A percentile compares a stretch with the other conserved stretches of the same genome.
Conservation (phyloP, 2,113 vertebrate genomes). For the Phyllopteryx taeniolatus region DNA sequence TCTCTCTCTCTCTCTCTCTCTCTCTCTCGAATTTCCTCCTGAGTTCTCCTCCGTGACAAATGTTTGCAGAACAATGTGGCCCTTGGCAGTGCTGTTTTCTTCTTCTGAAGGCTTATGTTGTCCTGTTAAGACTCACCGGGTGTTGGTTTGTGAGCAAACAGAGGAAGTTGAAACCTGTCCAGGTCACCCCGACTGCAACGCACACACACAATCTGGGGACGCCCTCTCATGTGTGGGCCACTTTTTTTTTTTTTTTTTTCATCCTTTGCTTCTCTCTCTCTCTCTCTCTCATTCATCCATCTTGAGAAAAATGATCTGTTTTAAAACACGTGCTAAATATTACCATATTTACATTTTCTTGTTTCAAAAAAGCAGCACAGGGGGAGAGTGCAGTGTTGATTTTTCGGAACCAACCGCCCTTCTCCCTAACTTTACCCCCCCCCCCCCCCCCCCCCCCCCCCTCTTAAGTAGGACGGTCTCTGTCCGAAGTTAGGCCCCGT, state of each 20-base stretch:
- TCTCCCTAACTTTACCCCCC: constrained; percentile 13
- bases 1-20: constrained; percentile 26
- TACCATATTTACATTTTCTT: constrained; percentile 88
- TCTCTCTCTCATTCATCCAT: constrained; percentile 35
- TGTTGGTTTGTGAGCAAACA: constrained; percentile 64
- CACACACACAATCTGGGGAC: constrained; percentile 64
- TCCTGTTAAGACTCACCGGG: constrained; percentile 58
- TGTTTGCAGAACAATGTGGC: constrained; percentile 58
- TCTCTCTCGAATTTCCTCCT: constrained; percentile 10
- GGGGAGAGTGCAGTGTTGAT: constrained; percentile 60
- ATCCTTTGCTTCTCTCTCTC: constrained; percentile 39
- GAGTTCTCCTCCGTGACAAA: constrained; percentile 60
- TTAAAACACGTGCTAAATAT: constrained; percentile 84
- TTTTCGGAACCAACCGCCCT: constrained; percentile 36
- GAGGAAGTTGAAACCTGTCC: constrained; percentile 64
- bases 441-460: constrained; percentile 8
- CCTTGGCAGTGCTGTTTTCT: constrained; percentile 60
- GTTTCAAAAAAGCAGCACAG: constrained; percentile 75
- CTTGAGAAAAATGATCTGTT: constrained; percentile 81
- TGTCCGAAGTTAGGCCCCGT: constrained; percentile 74
- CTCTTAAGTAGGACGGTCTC: constrained; percentile 71
- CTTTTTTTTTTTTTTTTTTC: constrained; percentile 54
- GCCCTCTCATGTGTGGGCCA: constrained; percentile 79
- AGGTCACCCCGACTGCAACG: constrained; percentile 59
- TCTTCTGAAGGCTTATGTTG: constrained; percentile 73